A percentile compares a stretch with the other conserved stretches of the same genome.
These are phyloP conservation scores for Syngnathoides biaculeatus DNA, from an alignment of 2,113 vertebrate genomes.

Conservation along the genomic window DNA sequence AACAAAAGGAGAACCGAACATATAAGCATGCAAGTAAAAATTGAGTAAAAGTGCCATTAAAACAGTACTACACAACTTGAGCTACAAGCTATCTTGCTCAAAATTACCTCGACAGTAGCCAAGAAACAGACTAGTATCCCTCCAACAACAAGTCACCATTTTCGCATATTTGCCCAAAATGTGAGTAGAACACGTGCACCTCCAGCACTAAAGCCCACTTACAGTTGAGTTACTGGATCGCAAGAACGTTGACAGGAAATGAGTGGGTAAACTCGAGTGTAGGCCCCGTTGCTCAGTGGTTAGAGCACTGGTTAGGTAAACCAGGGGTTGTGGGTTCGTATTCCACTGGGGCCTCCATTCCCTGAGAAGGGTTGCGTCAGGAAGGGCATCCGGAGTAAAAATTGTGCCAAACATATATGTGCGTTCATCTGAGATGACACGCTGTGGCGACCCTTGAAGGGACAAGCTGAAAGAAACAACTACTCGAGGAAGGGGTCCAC, in stretches of 20 bases:
- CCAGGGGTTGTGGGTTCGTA: too few species aligned
- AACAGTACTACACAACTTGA: background rate
- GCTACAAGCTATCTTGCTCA: background rate
- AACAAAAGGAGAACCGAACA: too few species aligned
- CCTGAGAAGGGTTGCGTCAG: too few species aligned
- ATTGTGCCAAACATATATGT: too few species aligned
- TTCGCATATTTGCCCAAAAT: background rate
- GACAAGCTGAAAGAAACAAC: too few species aligned
- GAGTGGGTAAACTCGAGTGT: slow-evolving; percentile 7
- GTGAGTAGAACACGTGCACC: background rate
- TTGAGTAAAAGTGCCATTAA: background rate
- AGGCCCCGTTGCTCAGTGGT: too few species aligned
- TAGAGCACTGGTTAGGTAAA: too few species aligned
- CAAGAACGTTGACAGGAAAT: background rate
- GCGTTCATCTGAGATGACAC: too few species aligned
- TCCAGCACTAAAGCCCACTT: background rate
- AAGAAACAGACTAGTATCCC: background rate
- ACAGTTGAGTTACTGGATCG: background rate
- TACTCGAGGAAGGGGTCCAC: slow-evolving; percentile 19
- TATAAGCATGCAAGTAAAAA: too few species aligned
- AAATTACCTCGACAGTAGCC: background rate
- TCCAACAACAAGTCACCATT: background rate
- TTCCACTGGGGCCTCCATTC: too few species aligned
- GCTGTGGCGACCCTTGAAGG: too few species aligned
- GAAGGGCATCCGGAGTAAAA: too few species aligned